phyloP scores from a whole-genome alignment of 2,113 vertebrate genomes.

The Monarcha castaneiventris region DNA sequence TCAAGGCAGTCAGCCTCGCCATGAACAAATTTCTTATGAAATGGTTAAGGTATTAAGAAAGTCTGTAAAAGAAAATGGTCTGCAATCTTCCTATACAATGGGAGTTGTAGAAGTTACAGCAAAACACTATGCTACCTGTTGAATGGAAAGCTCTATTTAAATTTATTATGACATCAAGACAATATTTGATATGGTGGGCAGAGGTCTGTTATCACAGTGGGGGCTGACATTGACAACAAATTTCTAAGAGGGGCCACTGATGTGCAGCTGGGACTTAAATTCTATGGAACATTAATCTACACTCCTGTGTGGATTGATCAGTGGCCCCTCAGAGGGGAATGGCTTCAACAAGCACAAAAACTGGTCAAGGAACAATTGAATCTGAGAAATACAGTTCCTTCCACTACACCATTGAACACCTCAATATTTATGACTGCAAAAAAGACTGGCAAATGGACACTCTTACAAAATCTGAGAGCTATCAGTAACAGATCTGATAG shows the following conservation, averaged over 20 bases:
- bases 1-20: background rate
- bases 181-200: background rate
- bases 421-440: background rate
- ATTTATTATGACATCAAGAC: background rate
- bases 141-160: background rate
- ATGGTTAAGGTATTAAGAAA: background rate
- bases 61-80: background rate
- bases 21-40: background rate
- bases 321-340: background rate
- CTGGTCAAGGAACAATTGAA: background rate
- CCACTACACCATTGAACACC: too few relatives aligned
- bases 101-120: background rate
- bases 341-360: background rate
- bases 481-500: rapidly evolving
- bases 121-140: background rate
- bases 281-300: background rate
- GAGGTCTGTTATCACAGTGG: background rate
- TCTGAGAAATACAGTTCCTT: background rate
- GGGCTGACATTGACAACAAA: background rate
- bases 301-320: background rate
- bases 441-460: background rate
- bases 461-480: background rate
- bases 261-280: background rate
- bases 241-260: background rate
- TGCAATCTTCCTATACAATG: background rate